Percentiles rank a stretch among this genome's conserved stretches.
Conservation (phyloP, 2,888 invertebrate species). For the Apotomis betuletana region DNA sequence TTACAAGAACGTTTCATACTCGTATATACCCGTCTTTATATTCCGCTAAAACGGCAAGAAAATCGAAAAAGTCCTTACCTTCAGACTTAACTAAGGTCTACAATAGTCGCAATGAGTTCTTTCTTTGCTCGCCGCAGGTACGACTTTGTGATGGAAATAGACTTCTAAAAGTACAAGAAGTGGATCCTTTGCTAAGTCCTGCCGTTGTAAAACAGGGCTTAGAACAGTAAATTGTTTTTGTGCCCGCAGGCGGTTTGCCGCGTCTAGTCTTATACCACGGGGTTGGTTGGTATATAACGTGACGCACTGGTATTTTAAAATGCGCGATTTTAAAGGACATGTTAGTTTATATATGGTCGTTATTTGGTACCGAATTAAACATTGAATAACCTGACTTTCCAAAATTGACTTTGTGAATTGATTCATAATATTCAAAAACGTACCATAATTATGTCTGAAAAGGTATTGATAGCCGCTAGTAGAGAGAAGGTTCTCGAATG, state of each 20-base stretch:
- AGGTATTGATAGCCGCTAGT: too few relatives aligned
- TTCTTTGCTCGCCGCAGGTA: slow-evolving; percentile 62
- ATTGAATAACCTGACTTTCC: too few relatives aligned
- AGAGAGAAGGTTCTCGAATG: too few relatives aligned
- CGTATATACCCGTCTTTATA: neutral
- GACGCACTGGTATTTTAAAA: slow-evolving; percentile 24
- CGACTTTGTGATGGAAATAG: slow-evolving; percentile 74
- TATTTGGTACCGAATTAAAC: too few relatives aligned
- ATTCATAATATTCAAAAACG: too few relatives aligned
- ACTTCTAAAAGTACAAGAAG: slow-evolving; percentile 62
- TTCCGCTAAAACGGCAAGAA: neutral
- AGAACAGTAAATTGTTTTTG: slow-evolving; percentile 79
- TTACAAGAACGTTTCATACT: neutral
- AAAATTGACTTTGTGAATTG: too few relatives aligned
- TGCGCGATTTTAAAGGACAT: neutral
- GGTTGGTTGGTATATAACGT: slow-evolving; percentile 19
- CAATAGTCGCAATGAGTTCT: slow-evolving; percentile 37
- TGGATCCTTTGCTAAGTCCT: slow-evolving; percentile 62
- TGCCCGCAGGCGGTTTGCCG: slow-evolving; percentile 68
- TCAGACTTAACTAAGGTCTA: slow-evolving; percentile 42
- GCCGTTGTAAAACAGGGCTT: slow-evolving; percentile 65
- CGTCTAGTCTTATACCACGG: slow-evolving; percentile 50
- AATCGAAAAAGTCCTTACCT: slow-evolving; percentile 11
- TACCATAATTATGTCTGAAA: too few relatives aligned
- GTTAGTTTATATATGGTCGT: too few relatives aligned